Base-by-base conservation (phyloP, 2,888 invertebrate genomes). In the Campoplex capitator region DNA sequence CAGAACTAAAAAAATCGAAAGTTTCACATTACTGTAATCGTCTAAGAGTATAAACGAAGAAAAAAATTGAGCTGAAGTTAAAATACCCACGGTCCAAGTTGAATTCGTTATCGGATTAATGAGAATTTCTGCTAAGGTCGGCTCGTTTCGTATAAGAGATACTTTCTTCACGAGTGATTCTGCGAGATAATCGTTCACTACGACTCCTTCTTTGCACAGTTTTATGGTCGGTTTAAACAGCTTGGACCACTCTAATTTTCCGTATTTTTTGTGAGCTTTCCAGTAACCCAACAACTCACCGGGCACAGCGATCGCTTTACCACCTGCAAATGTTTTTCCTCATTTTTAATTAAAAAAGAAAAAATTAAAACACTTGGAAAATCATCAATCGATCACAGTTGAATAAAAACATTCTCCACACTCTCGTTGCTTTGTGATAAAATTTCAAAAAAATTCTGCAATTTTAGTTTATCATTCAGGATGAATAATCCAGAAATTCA, bases 211-310 rank as follows among this genome's bases (percentile, higher is more conserved):
- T 87, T 95, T 95, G 90, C 97, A 97, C 42, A 99, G 95, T 56
- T 97, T 95, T 74, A 98, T 98, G 0, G 97, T 96, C 0, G 98
- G 98, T 88, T 96, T 94, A 86, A 99, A 96, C 35, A 99, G 95
- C 0, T 96, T 96, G 68, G 94, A 94, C 99, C 99, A 99, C 0
- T 96, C 95, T 74, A 98, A 95, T 86, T 95, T 96, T 6, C 98
- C 98, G 93, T 97, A 98, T 89, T 94, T 95, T 89, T 96, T 94
- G 94, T 98, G 96, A 54, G 98, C 96, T 84, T 95, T 96, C 96
- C 97, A 97, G 93, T 98, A 98, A 1, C 99, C 99, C 82, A 96
- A 95, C 23, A 99, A 94, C 94, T 99, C 99, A 11, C 98, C 98
- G 0, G 99, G 99, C n/a, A 99, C 97, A 18, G 97, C 99, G 18